These are phyloP conservation scores for Eurytoma californica DNA, from an alignment of 2,888 invertebrate species.

Conservation along the genomic window DNA sequence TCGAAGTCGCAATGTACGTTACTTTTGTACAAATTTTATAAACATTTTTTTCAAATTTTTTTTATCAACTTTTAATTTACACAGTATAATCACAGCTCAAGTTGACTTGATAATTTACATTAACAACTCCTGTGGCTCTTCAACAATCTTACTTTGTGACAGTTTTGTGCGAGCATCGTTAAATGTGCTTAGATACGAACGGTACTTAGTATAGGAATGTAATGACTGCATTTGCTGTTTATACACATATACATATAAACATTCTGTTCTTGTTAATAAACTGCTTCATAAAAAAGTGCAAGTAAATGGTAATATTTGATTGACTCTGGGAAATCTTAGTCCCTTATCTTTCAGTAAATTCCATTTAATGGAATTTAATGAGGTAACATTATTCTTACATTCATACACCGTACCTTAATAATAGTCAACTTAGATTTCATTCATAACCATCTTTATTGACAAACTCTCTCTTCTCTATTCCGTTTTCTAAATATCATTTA, in stretches of 20 bases:
- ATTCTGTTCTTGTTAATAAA: constrained; percentile 35
- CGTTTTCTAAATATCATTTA: constrained; percentile 19
- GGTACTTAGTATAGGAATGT: constrained; percentile 56
- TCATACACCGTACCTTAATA: constrained; percentile 54
- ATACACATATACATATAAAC: constrained; percentile 38
- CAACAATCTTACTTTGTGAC: constrained; percentile 54
- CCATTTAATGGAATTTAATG: constrained; percentile 40
- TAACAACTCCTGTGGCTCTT: constrained; percentile 32
- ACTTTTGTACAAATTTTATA: constrained; percentile 24
- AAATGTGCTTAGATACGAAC: constrained; percentile 49
- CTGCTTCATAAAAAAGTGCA: constrained; percentile 44
- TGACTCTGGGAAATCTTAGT: constrained; percentile 49
- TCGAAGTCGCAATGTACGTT: constrained; percentile 44
- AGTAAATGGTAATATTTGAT: constrained; percentile 52
- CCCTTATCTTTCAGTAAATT: constrained; percentile 44
- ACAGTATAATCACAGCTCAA: constrained; percentile 47
- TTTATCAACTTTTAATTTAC: constrained; percentile 25
- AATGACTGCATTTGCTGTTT: constrained; percentile 39
- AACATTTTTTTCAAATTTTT: constrained; percentile 30
- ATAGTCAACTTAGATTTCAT: constrained; percentile 62
- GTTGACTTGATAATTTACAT: constrained; percentile 37
- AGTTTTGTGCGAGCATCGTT: constrained; percentile 48
- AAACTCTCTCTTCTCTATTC: constrained; percentile 58
- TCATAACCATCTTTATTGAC: constrained; percentile 63
- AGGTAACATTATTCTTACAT: constrained; percentile 55